Percentiles rank a stretch among this genome's conserved stretches.
These are phyloP conservation scores for Bedellia somnulentella DNA, from an alignment of 2,888 invertebrate genomes.

Conservation along the genomic window DNA sequence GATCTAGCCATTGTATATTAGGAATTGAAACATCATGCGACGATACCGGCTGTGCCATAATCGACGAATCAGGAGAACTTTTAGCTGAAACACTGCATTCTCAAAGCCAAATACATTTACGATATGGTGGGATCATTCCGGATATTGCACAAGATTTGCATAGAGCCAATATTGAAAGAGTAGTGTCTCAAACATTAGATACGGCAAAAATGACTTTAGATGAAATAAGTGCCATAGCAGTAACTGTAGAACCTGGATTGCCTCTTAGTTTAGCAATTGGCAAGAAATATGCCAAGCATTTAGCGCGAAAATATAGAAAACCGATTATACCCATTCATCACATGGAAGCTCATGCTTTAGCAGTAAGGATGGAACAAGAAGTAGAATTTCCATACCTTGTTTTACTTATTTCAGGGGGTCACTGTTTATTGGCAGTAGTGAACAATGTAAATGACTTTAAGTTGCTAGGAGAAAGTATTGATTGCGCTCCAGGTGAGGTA, in stretches of 20 bases:
- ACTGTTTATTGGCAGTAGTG: constrained; percentile 81
- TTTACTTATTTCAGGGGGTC: constrained; percentile 91
- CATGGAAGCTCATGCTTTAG: constrained; percentile 98
- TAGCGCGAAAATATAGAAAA: constrained; percentile 68
- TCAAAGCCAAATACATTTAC: constrained; percentile 75
- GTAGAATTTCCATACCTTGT: constrained; percentile 87
- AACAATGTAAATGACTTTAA: constrained; percentile 74
- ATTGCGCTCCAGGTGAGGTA: constrained; percentile 91
- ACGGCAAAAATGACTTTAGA: constrained; percentile 63
- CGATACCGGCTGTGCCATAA: constrained; percentile 92
- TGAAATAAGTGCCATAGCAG: constrained; percentile 85
- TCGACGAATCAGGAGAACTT: constrained; percentile 72
- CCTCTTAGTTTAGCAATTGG: constrained; percentile 79
- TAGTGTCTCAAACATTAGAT: constrained; percentile 70
- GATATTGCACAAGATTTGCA: constrained; percentile 85
- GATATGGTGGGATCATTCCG: constrained; percentile 89
- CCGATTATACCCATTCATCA: constrained; percentile 97
- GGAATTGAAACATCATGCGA: constrained; percentile 99
- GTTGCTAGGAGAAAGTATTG: constrained; percentile 77
- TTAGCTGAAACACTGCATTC: constrained; percentile 81
- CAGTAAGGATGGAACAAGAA: constrained; percentile 73
- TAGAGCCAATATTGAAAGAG: constrained; percentile 70
- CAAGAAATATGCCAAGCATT: constrained; percentile 77
- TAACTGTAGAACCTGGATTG: constrained; percentile 85
- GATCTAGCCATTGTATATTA: constrained; percentile 45